Conservation (phyloP, 2,797 vertebrate genomes). For the Lepilemur ruficaudatus region DNA sequence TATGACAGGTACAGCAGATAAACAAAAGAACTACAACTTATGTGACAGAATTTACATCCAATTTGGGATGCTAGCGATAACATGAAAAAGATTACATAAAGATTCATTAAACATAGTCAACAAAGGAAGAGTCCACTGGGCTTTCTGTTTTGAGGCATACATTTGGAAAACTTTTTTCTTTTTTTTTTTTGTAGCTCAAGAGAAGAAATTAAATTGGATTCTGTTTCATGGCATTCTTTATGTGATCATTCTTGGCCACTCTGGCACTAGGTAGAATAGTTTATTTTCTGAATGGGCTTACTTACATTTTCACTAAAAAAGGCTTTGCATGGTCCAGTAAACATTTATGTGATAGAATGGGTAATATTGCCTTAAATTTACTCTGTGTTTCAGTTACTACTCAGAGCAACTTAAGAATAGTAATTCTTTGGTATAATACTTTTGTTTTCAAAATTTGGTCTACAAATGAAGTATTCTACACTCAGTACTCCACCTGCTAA, state of each 20-base stretch:
- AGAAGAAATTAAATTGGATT: background rate
- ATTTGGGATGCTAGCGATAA: background rate
- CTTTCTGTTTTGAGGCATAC: background rate
- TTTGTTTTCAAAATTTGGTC: background rate
- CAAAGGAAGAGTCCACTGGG: rapidly evolving
- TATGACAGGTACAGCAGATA: background rate
- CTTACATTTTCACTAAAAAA: background rate
- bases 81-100: background rate
- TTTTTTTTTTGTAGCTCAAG: background rate
- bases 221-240: background rate
- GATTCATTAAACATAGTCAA: background rate
- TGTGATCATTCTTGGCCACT: background rate
- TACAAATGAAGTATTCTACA: background rate
- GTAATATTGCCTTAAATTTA: background rate
- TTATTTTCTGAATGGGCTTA: background rate
- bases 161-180: background rate
- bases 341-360: background rate
- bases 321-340: background rate
- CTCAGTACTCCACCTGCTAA: background rate
- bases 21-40: background rate
- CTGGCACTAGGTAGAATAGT: background rate
- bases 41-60: background rate
- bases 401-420: background rate
- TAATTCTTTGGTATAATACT: background rate
- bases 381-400: background rate